phyloP scores from a whole-genome alignment of 2,888 invertebrate species.

The Gandaritis pyraliata region DNA sequence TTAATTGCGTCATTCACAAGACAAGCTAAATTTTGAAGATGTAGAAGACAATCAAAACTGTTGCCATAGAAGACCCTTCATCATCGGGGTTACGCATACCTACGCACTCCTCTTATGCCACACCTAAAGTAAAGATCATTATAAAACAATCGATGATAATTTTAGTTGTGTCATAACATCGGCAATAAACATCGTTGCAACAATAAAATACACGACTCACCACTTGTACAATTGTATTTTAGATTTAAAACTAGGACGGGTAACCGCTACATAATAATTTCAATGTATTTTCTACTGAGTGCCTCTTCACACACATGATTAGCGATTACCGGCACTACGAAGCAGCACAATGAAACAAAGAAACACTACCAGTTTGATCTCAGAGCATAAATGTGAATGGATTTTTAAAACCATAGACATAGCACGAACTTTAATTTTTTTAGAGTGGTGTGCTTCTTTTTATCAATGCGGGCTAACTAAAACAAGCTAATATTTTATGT shows the following conservation, averaged over 20 bases:
- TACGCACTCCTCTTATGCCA: background rate
- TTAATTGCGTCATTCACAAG: too few species aligned
- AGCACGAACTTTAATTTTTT: too few species aligned
- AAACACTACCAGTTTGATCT: background rate
- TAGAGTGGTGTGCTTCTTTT: constrained; percentile 1
- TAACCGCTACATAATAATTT: constrained; percentile 18
- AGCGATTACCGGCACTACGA: constrained; percentile 28
- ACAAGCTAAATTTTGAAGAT: too few species aligned
- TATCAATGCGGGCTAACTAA: constrained; percentile 6
- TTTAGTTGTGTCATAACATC: constrained; percentile 29
- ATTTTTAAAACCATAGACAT: constrained; percentile 1
- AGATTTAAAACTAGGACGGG: constrained; percentile 30
- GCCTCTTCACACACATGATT: constrained; percentile 36
- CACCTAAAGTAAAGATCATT: constrained; percentile 10
- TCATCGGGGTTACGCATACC: too few species aligned
- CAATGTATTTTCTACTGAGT: constrained; percentile 24
- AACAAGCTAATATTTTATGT: background rate
- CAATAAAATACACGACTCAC: constrained; percentile 10
- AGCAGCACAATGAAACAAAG: background rate
- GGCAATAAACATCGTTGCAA: constrained; percentile 21
- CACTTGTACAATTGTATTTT: constrained; percentile 25
- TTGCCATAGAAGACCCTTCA: too few species aligned
- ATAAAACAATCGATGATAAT: constrained; percentile 15
- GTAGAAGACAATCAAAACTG: too few species aligned
- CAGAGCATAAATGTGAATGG: background rate